Evolutionary conservation across 2,888 invertebrate genomes (phyloP).

Genomic region (Sisyra nigra): DNA sequence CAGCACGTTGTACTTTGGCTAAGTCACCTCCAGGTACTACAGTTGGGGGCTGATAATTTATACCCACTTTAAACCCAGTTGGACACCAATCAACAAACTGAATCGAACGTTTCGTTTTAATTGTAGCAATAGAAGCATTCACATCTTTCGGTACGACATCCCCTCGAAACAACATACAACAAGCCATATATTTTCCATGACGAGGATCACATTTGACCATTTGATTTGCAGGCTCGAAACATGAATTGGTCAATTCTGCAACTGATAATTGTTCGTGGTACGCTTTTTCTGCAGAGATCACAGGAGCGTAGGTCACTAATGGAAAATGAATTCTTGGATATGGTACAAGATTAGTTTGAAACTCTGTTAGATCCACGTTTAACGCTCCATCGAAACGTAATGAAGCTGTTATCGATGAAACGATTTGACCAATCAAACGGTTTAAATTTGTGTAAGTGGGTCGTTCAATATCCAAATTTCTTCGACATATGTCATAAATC

Average conservation of each 20-base stretch:
- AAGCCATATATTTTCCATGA: conserved; percentile 35
- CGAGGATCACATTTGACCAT: conserved; percentile 38
- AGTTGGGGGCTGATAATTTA: conserved; percentile 31
- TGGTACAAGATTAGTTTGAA: conserved; percentile 37
- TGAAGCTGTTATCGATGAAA: conserved; percentile 39
- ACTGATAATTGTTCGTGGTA: conserved; percentile 34
- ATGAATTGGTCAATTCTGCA: conserved; percentile 41
- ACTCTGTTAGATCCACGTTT: conserved; percentile 40
- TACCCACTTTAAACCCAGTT: conserved; percentile 11
- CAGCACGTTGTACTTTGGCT: conserved; percentile 41
- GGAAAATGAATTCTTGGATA: conserved; percentile 44
- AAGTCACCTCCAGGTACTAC: conserved; percentile 29
- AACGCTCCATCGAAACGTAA: conserved; percentile 39
- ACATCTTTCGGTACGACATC: conserved; percentile 28
- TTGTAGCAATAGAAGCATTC: conserved; percentile 33
- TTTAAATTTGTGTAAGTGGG: conserved; percentile 47
- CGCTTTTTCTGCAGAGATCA: conserved; percentile 37
- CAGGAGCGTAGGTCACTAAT: conserved; percentile 34
- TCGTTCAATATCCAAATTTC: conserved; percentile 39
- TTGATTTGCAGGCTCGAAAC: conserved; percentile 45
- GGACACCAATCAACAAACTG: conserved; percentile 22
- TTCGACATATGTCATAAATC: conserved; percentile 34
- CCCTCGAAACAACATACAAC: conserved; percentile 31
- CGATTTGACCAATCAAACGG: conserved; percentile 35
- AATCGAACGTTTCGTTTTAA: conserved; percentile 34